A percentile compares a stretch with the other conserved stretches of the same genome.
Evolutionary conservation across 2,888 invertebrate genomes (phyloP).

Genomic region (Microctonus hyperodae): DNA sequence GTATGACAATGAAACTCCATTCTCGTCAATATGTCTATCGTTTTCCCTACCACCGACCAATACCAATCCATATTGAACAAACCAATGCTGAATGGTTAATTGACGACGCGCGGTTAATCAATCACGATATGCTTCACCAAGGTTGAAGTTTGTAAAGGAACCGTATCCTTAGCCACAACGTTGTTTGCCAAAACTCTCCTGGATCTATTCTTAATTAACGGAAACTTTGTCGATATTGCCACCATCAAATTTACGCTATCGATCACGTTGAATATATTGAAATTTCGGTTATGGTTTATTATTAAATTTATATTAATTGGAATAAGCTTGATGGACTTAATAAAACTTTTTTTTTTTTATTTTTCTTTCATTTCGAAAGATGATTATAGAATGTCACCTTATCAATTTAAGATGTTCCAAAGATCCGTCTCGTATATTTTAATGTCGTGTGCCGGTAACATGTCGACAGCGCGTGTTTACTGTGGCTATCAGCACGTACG

Average conservation of each 20-base stretch:
- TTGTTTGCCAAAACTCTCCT: background rate
- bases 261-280: background rate
- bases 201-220: background rate
- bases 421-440: background rate
- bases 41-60: slow-evolving; percentile 1
- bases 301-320: too few species aligned
- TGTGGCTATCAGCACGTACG: slow-evolving; percentile 50
- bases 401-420: slow-evolving; percentile 1
- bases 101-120: background rate
- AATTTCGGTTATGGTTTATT: background rate
- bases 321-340: background rate
- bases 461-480: slow-evolving; percentile 55
- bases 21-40: slow-evolving; percentile 4
- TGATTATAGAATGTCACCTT: background rate
- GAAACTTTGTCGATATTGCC: background rate
- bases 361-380: background rate
- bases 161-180: background rate
- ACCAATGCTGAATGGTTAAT: slow-evolving; percentile 4
- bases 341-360: background rate
- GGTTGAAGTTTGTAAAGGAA: background rate
- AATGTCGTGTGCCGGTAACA: slow-evolving; percentile 39
- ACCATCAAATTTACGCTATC: background rate
- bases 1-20: background rate
- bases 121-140: background rate
- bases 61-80: background rate